Base-by-base conservation (phyloP, 1,140 invertebrate genomes). In the Bactericera cockerelli region DNA sequence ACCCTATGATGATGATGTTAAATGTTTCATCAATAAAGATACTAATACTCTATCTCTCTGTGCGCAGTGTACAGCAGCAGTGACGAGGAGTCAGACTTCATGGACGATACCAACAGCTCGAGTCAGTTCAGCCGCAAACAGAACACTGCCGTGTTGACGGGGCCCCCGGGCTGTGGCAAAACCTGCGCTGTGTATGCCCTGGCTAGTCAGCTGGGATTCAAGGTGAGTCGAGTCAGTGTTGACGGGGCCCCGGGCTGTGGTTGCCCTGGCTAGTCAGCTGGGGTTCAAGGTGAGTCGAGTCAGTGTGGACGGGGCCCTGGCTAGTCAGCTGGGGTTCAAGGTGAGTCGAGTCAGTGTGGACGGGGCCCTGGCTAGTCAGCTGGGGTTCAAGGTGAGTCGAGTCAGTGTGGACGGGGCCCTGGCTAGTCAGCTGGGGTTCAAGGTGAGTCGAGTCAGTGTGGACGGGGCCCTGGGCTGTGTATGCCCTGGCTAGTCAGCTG, bases 111-210 rank as follows among this genome's bases (percentile, higher is more conserved):
- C 62, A 60, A 68, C 58, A 65, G 71, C 61, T 75, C 71, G 24
- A 67, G 70, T 57, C 68, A 69, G 36, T 69, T 62, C 62, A 65
- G 62, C 58, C 59, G 26, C 57, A 70, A 66, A 65, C 77, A 70
- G 64, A 92, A 90, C 70, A 80, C 85, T 38, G 78, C 89, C 25
- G 75, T 96, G 21, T 67, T 97, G 2, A 69, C 77, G 55, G 93
- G 93, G 13, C 86, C 88, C 2, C 76, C 80, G 62, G 92, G 93
- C 10, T 78, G 81, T 68, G 93, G 92, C 0, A 96, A 97, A 78
- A 93, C 89, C 26, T 80, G 84, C 25, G 77, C 85, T 54, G 84
- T 97, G 0, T 94, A 93, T 75, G 87, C 89, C 2, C 65, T 94
- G 54, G 91, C 92, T 33, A 80, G 87, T 66, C 89, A 94, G 71